A percentile compares a stretch with the other conserved stretches of the same genome.
phyloP scores from a whole-genome alignment of 2,888 invertebrate genomes.

The Lamellibrachia satsuma region DNA sequence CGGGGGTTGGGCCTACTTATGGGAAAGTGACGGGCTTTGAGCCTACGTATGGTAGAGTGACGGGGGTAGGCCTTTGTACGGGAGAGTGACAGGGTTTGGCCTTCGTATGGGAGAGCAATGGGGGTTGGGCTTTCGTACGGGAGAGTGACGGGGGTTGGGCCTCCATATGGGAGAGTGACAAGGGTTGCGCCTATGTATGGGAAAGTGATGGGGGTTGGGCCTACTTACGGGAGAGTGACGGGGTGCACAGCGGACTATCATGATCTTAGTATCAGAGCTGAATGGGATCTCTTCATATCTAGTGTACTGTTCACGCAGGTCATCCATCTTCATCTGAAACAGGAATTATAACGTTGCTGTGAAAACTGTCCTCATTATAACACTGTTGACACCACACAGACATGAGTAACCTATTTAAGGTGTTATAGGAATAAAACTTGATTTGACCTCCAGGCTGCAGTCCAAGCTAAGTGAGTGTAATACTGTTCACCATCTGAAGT shows the following conservation, averaged over 20 bases:
- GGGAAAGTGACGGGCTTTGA: slow-evolving; percentile 66
- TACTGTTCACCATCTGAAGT: not conserved
- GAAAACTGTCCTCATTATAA: not conserved
- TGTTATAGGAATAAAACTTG: not conserved
- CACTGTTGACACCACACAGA: too few species aligned
- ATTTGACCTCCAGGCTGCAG: not conserved
- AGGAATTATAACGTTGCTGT: not conserved
- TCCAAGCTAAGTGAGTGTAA: not conserved
- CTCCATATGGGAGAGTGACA: too few species aligned
- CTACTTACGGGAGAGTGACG: slow-evolving; percentile 64
- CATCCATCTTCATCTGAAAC: slow-evolving; percentile 33
- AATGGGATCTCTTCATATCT: slow-evolving; percentile 95
- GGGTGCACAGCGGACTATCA: slow-evolving; percentile 92
- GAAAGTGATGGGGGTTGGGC: not conserved
- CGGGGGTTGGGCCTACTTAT: slow-evolving; percentile 42
- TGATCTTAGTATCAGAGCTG: slow-evolving; percentile 96
- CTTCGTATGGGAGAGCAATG: not conserved
- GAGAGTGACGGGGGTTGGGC: not conserved
- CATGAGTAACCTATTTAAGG: not conserved
- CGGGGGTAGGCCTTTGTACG: not conserved
- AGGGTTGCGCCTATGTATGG: too few species aligned
- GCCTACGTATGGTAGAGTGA: not conserved
- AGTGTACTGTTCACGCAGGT: slow-evolving; percentile 73
- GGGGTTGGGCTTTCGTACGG: not conserved
- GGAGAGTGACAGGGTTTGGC: not conserved